Percentiles rank a stretch among this genome's conserved stretches.
Evolutionary conservation across 2,888 invertebrate species (phyloP).

Genomic region (Coelinius sp.): DNA sequence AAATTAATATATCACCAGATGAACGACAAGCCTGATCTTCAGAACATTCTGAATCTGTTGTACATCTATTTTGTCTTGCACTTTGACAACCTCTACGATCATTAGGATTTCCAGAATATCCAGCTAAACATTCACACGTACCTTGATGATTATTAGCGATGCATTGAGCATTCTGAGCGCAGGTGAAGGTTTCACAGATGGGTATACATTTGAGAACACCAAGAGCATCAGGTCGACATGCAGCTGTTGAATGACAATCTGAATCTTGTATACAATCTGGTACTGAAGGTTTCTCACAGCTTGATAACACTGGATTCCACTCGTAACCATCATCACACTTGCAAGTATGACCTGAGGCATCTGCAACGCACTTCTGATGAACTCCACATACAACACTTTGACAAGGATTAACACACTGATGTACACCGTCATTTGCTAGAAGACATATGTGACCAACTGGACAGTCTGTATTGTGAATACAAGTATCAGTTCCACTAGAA

Average conservation of each 20-base stretch:
- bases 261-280: slow-evolving; percentile 82
- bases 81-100: slow-evolving; percentile 89
- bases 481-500: slow-evolving; percentile 72
- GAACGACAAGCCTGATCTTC: slow-evolving; percentile 86
- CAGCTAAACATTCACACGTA: slow-evolving; percentile 86
- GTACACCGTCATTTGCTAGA: slow-evolving; percentile 76
- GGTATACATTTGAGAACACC: slow-evolving; percentile 87
- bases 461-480: slow-evolving; percentile 82
- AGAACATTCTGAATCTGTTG: slow-evolving; percentile 84
- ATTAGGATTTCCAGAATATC: slow-evolving; percentile 91
- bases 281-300: slow-evolving; percentile 89
- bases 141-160: slow-evolving; percentile 81
- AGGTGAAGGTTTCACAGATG: slow-evolving; percentile 86
- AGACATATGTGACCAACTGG: slow-evolving; percentile 79
- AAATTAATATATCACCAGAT: slow-evolving; percentile 74
- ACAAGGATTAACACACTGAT: slow-evolving; percentile 85
- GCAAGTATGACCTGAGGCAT: slow-evolving; percentile 79
- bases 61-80: slow-evolving; percentile 82
- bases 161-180: slow-evolving; percentile 88
- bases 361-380: slow-evolving; percentile 84
- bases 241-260: slow-evolving; percentile 80
- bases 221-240: slow-evolving; percentile 87
- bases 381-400: slow-evolving; percentile 85
- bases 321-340: slow-evolving; percentile 83
- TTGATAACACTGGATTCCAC: slow-evolving; percentile 87